A percentile compares a stretch with the other conserved stretches of the same genome.
Conservation (phyloP, 2,797 vertebrate species). For the Gymnocypris eckloni region DNA sequence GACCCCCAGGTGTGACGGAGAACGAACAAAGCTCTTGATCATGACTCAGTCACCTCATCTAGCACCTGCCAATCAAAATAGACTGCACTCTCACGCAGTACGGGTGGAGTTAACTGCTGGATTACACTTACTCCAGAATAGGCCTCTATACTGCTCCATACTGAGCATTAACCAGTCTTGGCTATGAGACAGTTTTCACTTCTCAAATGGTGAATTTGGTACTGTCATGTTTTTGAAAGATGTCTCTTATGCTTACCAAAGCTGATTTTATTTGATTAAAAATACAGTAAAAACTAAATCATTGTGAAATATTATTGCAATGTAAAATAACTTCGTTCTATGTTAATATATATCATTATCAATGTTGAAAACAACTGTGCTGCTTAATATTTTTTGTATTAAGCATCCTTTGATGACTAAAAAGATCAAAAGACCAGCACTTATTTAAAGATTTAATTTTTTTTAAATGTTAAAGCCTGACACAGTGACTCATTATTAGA, state of each 20-base stretch:
- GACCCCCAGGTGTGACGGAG: conserved; percentile 29
- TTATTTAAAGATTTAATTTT: no score
- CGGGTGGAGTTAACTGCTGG: conserved; percentile 32
- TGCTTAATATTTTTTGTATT: not conserved
- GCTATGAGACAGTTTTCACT: not conserved
- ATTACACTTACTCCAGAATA: not conserved
- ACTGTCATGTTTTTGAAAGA: not conserved
- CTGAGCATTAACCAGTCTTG: not conserved
- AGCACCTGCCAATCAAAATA: conserved; percentile 45
- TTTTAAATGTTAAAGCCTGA: not conserved
- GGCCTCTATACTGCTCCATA: not conserved
- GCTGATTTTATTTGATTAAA: not conserved
- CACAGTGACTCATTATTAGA: not conserved
- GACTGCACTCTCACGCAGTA: conserved; percentile 40
- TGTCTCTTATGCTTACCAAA: not conserved
- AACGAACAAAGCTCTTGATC: conserved; percentile 20
- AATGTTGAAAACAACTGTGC: not conserved
- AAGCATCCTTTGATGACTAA: not conserved
- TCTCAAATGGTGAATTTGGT: not conserved
- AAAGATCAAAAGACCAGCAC: not conserved
- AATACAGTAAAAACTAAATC: not conserved
- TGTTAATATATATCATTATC: not conserved
- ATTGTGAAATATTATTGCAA: not conserved
- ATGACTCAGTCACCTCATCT: conserved; percentile 36
- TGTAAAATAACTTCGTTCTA: not conserved